Conservation (phyloP, 2,888 invertebrate species). For the Lottia scabra region DNA sequence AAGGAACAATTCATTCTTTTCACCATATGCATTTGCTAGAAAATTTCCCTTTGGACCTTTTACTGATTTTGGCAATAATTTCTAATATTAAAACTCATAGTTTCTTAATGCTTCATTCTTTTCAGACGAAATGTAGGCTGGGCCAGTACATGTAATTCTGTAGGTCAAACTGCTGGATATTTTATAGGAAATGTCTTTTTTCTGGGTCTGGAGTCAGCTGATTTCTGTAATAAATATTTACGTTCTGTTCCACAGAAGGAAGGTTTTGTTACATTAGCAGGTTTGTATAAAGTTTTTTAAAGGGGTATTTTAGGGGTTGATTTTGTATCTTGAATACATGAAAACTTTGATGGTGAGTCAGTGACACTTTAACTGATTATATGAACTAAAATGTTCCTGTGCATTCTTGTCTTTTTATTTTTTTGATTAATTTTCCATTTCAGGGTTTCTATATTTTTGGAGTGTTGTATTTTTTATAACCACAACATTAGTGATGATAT, state of each 20-base stretch:
- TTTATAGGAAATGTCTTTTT: slow-evolving; percentile 97
- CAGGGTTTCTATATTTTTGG: slow-evolving; percentile 95
- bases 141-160: slow-evolving; percentile 98
- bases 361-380: too few relatives aligned
- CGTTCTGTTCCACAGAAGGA: slow-evolving; percentile 78
- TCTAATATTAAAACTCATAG: background rate
- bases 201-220: slow-evolving; percentile 93
- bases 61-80: too few relatives aligned
- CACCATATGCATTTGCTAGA: too few relatives aligned
- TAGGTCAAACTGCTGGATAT: slow-evolving; percentile 98
- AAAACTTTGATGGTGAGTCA: too few relatives aligned
- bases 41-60: too few relatives aligned
- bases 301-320: too few relatives aligned
- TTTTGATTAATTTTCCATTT: slow-evolving; percentile 44
- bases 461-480: slow-evolving; percentile 89
- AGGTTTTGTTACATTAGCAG: slow-evolving; percentile 75
- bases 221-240: slow-evolving; percentile 95
- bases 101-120: slow-evolving; percentile 38
- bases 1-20: too few relatives aligned
- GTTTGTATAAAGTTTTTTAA: slow-evolving; percentile 51
- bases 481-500: slow-evolving; percentile 88
- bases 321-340: too few relatives aligned
- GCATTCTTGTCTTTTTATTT: too few relatives aligned
- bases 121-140: slow-evolving; percentile 92
- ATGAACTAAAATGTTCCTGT: too few relatives aligned